A percentile compares a stretch with the other conserved stretches of the same genome.
phyloP scores from a whole-genome alignment of 2,888 invertebrate genomes.

The Ischnus inquisitorius region DNA sequence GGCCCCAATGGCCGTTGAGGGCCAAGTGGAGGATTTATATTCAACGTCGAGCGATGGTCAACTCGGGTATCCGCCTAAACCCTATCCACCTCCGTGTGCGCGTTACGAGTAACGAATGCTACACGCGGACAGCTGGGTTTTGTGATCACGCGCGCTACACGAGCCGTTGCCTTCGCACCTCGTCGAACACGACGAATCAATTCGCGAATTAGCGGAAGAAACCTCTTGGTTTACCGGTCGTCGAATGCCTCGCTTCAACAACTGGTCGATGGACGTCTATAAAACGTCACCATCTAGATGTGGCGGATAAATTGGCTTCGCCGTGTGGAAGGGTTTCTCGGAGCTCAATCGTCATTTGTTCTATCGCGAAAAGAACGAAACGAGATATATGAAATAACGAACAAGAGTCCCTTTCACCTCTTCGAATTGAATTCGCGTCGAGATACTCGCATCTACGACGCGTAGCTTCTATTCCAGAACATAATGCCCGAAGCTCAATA shows the following conservation, averaged over 20 bases:
- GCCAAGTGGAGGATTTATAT: conserved; percentile 79
- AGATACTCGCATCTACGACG: not conserved
- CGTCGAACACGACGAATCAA: conserved; percentile 59
- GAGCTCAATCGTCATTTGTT: not conserved
- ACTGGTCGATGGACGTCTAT: not conserved
- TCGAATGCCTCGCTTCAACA: conserved; percentile 6
- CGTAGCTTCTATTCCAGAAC: not conserved
- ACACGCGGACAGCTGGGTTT: conserved; percentile 31
- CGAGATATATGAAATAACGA: not conserved
- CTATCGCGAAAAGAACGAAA: too few species aligned
- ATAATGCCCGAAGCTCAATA: not conserved
- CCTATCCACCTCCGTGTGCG: not conserved
- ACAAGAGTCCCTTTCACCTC: not conserved
- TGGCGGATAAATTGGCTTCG: not conserved
- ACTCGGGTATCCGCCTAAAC: conserved; percentile 28
- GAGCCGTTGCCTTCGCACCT: conserved; percentile 28
- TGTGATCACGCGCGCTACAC: conserved; percentile 34
- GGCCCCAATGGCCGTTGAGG: conserved; percentile 76
- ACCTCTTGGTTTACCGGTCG: conserved; percentile 16
- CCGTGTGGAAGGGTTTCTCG: not conserved
- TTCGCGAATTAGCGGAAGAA: conserved; percentile 51
- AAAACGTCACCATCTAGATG: not conserved
- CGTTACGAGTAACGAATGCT: not conserved
- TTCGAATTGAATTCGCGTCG: too few species aligned
- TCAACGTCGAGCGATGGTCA: conserved; percentile 56